Conservation (phyloP, 1,140 invertebrate genomes). For the Trichonephila clavata region DNA sequence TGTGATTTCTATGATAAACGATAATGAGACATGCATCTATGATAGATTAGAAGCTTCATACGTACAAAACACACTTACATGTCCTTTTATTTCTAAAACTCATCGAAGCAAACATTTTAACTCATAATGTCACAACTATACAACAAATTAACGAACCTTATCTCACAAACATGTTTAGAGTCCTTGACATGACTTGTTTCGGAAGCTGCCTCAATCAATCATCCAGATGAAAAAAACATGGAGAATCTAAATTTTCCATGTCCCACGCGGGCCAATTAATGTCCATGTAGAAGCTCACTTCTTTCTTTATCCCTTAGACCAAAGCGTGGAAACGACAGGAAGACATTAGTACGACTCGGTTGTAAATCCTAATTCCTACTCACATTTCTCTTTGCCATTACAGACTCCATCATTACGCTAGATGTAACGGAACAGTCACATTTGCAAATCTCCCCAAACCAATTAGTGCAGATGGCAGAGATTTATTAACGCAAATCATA, state of each 20-base stretch:
- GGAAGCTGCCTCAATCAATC: background rate
- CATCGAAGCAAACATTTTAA: background rate
- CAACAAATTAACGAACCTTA: background rate
- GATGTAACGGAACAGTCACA: slow-evolving; percentile 14
- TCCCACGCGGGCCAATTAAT: background rate
- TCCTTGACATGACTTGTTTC: background rate
- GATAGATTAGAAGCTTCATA: too few species aligned
- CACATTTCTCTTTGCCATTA: slow-evolving; percentile 66
- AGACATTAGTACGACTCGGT: slow-evolving; percentile 49
- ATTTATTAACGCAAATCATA: slow-evolving; percentile 61
- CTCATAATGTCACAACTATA: background rate
- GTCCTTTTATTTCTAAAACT: too few species aligned
- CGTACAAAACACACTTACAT: too few species aligned
- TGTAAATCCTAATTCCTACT: slow-evolving; percentile 54
- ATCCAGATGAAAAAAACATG: background rate
- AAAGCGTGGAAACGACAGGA: slow-evolving; percentile 49
- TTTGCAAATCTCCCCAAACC: slow-evolving; percentile 60
- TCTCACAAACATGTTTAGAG: background rate
- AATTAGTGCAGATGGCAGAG: slow-evolving; percentile 73
- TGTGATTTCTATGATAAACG: too few species aligned
- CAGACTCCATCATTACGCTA: slow-evolving; percentile 44
- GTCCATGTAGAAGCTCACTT: background rate
- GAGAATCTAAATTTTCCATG: background rate
- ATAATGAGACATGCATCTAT: too few species aligned
- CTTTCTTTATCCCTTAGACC: background rate